Base-by-base conservation (phyloP, 2,113 vertebrate species). In the Pituophis catenifer region DNA sequence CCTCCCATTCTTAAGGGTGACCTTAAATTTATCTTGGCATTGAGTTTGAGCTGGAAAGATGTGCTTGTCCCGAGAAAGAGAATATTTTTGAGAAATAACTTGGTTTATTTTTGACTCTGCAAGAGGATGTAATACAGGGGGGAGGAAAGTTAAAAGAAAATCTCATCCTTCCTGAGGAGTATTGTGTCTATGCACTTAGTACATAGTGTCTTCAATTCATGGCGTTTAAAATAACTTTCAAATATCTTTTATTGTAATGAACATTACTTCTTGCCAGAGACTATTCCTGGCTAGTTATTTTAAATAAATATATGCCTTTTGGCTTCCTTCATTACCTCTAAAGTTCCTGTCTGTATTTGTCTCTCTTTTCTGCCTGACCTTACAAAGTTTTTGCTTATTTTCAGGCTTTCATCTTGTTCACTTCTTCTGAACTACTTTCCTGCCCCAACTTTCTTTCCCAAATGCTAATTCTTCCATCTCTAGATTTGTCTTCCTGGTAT, bases 1-100 rank as follows among this genome's bases (percentile, higher is more conserved):
- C 94, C 93, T 90, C 94, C 91, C 95, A 92, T 97, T 97, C 95
- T 96, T 93, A 96, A 95, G 93, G 89, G 92, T 92, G 91, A 95
- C 96, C 95, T 96, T 95, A 15, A 92, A 94, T 97, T 97, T 97
- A 96, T 96, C 95, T 97, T 97, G 97, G 97, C 93, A 0, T 93
- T 92, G 95, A 96, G 94, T 0, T 0, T 94, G 94, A 96, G 97
- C 95, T 92, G 3, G 90, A 90, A 91, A 90, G 90, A 90, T 90
- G 89, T 94, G 90, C 91, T 95, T 95, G 91, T 55, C 93, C 29
- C 24, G 70, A 91, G 95, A 95, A 91, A 92, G 90, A 94, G 92
- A 48, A 58, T 96, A 93, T 92, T 93, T 95, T 95, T 92, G 92
- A 94, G 95, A 93, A 93, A 95, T 92, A 95, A 94, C 81, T 89